Evolutionary conservation across 2,888 invertebrate genomes (phyloP).

Genomic region (Odontocolon sp.): DNA sequence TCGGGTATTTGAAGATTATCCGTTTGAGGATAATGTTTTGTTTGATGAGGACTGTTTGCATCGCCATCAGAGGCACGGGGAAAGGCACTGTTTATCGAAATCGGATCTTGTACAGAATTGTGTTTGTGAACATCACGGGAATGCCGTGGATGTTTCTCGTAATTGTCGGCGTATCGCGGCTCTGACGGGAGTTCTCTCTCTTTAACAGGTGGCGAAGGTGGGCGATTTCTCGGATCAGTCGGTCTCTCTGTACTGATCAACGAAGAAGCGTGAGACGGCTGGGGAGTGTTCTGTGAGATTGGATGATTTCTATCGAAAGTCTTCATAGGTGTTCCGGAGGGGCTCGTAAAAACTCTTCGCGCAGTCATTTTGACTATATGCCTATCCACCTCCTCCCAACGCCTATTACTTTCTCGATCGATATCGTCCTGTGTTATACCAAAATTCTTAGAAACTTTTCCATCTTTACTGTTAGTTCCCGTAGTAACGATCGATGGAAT

Average conservation of each 20-base stretch:
- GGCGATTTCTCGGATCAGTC: constrained; percentile 56
- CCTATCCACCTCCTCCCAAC: constrained; percentile 74
- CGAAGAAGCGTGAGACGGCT: constrained; percentile 3
- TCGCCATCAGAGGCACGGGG: constrained; percentile 52
- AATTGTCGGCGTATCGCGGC: constrained; percentile 73
- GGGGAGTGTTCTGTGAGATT: not conserved
- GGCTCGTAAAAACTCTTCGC: constrained; percentile 41
- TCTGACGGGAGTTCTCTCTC: constrained; percentile 56
- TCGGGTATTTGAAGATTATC: no score
- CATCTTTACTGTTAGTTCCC: constrained; percentile 44
- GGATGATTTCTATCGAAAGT: constrained; percentile 47
- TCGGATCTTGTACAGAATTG: constrained; percentile 44
- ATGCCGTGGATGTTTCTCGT: constrained; percentile 72
- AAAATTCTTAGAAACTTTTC: constrained; percentile 41
- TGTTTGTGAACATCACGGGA: constrained; percentile 47
- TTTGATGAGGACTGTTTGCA: constrained; percentile 12
- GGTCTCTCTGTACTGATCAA: constrained; percentile 48
- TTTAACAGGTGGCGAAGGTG: constrained; percentile 54
- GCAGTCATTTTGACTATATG: constrained; percentile 68
- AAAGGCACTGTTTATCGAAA: constrained; percentile 55
- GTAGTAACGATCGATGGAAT: not conserved
- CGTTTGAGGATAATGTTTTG: no score
- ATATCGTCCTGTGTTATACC: constrained; percentile 55
- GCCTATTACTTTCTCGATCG: constrained; percentile 66
- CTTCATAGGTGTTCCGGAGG: constrained; percentile 29